These are phyloP conservation scores for Chrosomus eos DNA, from an alignment of 2,797 vertebrate species.

Conservation along the genomic window DNA sequence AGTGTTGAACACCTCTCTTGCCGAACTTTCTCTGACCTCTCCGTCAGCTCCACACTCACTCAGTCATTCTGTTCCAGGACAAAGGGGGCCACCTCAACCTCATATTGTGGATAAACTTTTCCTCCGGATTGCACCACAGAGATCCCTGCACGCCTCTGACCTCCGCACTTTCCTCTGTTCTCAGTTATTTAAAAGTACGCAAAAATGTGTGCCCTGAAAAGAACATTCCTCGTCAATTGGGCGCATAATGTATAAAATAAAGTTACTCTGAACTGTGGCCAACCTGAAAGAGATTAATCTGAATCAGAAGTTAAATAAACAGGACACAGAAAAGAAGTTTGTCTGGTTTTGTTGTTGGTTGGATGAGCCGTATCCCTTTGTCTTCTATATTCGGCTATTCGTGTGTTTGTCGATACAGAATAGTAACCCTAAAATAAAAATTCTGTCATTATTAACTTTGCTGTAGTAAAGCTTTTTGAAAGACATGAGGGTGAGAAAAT, in stretches of 20 bases:
- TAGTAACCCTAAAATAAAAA: not conserved
- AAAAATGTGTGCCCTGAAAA: slow-evolving; percentile 34
- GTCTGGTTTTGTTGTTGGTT: slow-evolving; percentile 7
- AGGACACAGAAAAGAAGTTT: slow-evolving; percentile 14
- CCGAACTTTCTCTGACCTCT: slow-evolving; percentile 78
- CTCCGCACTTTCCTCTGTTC: slow-evolving; percentile 54
- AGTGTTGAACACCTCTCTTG: slow-evolving; percentile 40
- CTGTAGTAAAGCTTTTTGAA: not conserved
- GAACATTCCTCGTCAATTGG: slow-evolving; percentile 40
- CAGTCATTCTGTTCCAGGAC: slow-evolving; percentile 75
- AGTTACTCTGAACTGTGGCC: slow-evolving; percentile 37
- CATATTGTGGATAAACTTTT: slow-evolving; percentile 47
- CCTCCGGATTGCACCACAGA: not conserved
- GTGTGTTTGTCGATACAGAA: not conserved
- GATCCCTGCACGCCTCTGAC: slow-evolving; percentile 48
- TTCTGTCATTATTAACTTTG: not conserved
- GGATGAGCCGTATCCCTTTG: not conserved
- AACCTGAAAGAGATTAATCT: slow-evolving; percentile 38
- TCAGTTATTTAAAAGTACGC: slow-evolving; percentile 51
- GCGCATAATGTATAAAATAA: not conserved
- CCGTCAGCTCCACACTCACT: slow-evolving; percentile 77
- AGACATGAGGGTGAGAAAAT: not conserved
- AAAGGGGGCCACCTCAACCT: slow-evolving; percentile 61
- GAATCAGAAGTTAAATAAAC: slow-evolving; percentile 40
- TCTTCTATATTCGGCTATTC: not conserved